Conservation (phyloP, 2,113 vertebrate genomes). For the Aphyosemion australe region DNA sequence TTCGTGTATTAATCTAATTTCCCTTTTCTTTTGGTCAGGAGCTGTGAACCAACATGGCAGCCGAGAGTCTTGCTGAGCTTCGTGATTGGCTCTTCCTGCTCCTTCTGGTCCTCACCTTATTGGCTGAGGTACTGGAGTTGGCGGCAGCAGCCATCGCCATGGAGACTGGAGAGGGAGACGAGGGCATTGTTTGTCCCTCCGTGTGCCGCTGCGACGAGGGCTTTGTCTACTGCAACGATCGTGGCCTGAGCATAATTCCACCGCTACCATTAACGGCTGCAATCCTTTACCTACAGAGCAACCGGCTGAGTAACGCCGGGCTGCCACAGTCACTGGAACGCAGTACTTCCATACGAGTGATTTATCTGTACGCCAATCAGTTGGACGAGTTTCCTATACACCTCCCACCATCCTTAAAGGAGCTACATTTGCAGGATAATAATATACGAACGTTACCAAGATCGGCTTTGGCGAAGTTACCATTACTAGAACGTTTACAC, state of each 20-base stretch:
- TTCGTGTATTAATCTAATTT: slow-evolving; percentile 39
- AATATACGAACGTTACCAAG: slow-evolving; percentile 89
- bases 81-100: slow-evolving; percentile 91
- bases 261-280: slow-evolving; percentile 86
- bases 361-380: slow-evolving; percentile 93
- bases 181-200: slow-evolving; percentile 82
- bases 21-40: slow-evolving; percentile 50
- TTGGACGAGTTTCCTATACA: slow-evolving; percentile 89
- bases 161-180: slow-evolving; percentile 79
- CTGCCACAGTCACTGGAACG: slow-evolving; percentile 82
- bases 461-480: slow-evolving; percentile 85
- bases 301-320: slow-evolving; percentile 88
- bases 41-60: slow-evolving; percentile 77
- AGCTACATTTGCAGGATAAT: slow-evolving; percentile 96
- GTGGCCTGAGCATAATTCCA: slow-evolving; percentile 88
- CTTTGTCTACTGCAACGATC: slow-evolving; percentile 96
- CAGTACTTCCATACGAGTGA: slow-evolving; percentile 84
- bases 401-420: slow-evolving; percentile 87
- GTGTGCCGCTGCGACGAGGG: slow-evolving; percentile 91
- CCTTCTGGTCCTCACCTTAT: slow-evolving; percentile 88
- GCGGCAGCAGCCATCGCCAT: slow-evolving; percentile 80
- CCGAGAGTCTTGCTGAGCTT: slow-evolving; percentile 85
- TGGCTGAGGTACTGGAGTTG: slow-evolving; percentile 88
- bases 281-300: slow-evolving; percentile 96
- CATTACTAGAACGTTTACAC: slow-evolving; percentile 92